Conservation (phyloP, 2,888 invertebrate genomes). For the Drosophila anomelani region DNA sequence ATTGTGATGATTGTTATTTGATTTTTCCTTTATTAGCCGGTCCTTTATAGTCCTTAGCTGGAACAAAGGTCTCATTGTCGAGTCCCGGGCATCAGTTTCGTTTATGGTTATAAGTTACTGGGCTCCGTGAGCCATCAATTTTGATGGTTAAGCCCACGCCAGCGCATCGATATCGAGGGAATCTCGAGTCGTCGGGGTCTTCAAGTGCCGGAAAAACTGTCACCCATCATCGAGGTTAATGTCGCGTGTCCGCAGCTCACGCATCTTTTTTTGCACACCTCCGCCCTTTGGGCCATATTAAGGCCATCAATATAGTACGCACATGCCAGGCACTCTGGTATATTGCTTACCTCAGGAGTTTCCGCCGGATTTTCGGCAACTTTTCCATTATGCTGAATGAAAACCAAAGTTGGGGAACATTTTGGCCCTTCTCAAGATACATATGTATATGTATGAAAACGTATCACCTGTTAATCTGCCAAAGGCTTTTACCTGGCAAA, state of each 20-base stretch:
- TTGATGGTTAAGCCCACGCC: constrained; percentile 32
- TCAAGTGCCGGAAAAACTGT: constrained; percentile 42
- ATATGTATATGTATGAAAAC: not conserved
- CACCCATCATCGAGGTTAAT: constrained; percentile 38
- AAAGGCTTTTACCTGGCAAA: constrained; percentile 10
- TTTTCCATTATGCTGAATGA: constrained; percentile 37
- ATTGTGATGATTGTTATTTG: constrained; percentile 42
- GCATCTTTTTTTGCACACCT: constrained; percentile 14
- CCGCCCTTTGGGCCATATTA: constrained; percentile 10
- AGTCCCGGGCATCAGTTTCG: constrained; percentile 14
- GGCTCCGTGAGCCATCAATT: constrained; percentile 40
- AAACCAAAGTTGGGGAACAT: not conserved
- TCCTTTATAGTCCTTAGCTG: constrained; percentile 24
- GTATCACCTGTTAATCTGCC: constrained; percentile 17
- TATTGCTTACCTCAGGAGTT: constrained; percentile 42
- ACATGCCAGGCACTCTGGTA: constrained; percentile 29
- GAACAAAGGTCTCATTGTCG: constrained; percentile 32
- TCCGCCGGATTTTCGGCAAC: constrained; percentile 16
- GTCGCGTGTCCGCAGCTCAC: constrained; percentile 33
- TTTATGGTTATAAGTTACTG: constrained; percentile 43
- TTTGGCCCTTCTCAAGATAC: not conserved
- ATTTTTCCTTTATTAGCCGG: constrained; percentile 36
- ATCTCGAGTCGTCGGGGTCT: not conserved
- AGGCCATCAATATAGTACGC: constrained; percentile 19
- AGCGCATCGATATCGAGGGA: not conserved